Evolutionary conservation across 2,113 vertebrate genomes (phyloP).

Genomic region (Bubo bubo): DNA sequence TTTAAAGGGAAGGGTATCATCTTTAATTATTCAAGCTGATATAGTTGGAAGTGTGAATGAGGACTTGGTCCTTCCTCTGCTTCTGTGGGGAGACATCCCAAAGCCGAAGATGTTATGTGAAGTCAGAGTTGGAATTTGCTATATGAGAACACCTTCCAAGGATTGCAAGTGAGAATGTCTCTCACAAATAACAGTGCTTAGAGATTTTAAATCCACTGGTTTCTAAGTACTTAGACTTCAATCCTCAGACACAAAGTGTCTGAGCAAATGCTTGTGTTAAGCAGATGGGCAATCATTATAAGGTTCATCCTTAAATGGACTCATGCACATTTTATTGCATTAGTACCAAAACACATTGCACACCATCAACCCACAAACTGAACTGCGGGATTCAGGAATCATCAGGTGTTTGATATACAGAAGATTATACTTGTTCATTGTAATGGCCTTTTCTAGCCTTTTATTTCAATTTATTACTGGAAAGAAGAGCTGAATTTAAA

Average conservation of each 20-base stretch:
- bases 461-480: neutral
- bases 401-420: neutral
- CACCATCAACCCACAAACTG: neutral
- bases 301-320: neutral
- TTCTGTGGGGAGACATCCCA: neutral
- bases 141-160: neutral
- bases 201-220: neutral
- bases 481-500: neutral
- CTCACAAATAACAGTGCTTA: neutral
- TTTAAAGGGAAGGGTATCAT: neutral
- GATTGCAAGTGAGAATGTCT: neutral
- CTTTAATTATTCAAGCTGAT: neutral
- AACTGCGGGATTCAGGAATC: neutral
- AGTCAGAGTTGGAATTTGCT: neutral
- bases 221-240: neutral
- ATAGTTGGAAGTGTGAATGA: neutral
- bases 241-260: neutral
- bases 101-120: neutral
- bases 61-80: neutral
- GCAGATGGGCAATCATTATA: neutral
- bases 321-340: neutral
- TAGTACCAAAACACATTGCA: neutral
- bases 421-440: neutral
- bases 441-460: neutral
- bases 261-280: neutral